Evolutionary conservation across 2,113 vertebrate genomes (phyloP), one percentile per base, ranked within the genome.

Genomic region (Leucosticte australis): DNA sequence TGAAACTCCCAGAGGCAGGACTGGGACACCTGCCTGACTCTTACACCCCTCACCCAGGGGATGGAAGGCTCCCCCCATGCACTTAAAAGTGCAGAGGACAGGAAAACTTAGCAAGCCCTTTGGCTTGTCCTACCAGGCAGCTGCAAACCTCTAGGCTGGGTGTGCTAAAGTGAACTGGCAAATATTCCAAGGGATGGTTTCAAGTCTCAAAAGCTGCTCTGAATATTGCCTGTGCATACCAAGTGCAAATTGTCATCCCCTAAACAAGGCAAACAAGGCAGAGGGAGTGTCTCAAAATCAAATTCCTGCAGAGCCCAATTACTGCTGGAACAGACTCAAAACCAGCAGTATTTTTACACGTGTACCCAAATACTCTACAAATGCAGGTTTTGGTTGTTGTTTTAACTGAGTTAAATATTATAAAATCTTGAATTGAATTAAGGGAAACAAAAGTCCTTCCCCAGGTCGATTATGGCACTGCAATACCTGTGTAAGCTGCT

Each of bases 1-100:
- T 23, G 15, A 63, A 84, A 74, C 23, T 69, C 63, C 27, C 82
- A 41, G 63, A 92, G 46, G 15, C 42, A 26, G 47, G 52, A 15
- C 3, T 3, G 2, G 1, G 41, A 37, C 47, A 20, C 0, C 0
- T 28, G 31, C 41, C 63, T 1, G 0, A 2, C 22, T 55, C 23
- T 31, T 49, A 4, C 17, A 52, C 24, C 13, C 30, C 27, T 53
- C 52, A 53, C 52, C 2, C 0, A 49, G 55, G 35, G 42, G 12
- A 41, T 14, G 37, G 23, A 70, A 47, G 3, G n/a, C n/a, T n/a
- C n/a, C n/a, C n/a, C n/a, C n/a, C n/a, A n/a, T n/a, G n/a, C 23
- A 15, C 27, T 37, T 35, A 13, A 19, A 49, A 17, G 22, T 19
- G 17, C 21, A 21, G 56, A 63, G 13, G 20, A 19, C 39, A 46